Evolutionary conservation across 2,888 invertebrate genomes (phyloP).

Genomic region (Parnassius orleans): DNA sequence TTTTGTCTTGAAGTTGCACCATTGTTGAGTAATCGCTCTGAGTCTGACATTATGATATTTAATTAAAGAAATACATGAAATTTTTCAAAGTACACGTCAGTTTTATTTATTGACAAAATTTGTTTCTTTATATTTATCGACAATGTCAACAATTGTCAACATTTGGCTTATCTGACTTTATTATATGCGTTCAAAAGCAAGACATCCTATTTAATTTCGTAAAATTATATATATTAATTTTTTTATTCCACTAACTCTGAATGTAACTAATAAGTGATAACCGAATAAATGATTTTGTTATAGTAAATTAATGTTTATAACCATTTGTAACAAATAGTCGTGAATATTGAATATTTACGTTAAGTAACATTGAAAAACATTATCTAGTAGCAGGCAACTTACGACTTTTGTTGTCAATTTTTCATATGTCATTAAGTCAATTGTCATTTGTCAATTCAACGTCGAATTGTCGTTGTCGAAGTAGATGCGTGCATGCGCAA

Average conservation of each 20-base stretch:
- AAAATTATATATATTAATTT: no score
- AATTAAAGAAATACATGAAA: constrained; percentile 12
- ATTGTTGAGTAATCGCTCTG: constrained; percentile 47
- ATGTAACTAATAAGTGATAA: no score
- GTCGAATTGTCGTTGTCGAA: constrained; percentile 1
- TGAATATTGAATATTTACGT: no score
- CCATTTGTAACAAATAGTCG: no score
- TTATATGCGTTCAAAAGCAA: constrained; percentile 11
- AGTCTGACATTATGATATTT: constrained; percentile 49
- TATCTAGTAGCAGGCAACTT: constrained; percentile 7
- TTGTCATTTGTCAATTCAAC: constrained; percentile 7
- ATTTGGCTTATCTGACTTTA: background rate
- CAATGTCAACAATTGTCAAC: background rate
- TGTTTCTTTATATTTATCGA: constrained; percentile 18
- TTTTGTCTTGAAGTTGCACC: constrained; percentile 37
- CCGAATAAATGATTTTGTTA: no score
- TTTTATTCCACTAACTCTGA: no score
- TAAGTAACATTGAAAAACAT: background rate
- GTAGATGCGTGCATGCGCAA: constrained; percentile 54
- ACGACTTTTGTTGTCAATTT: constrained; percentile 9
- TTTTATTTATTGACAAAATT: constrained; percentile 47
- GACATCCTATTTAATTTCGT: background rate
- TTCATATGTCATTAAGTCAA: constrained; percentile 17
- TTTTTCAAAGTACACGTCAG: constrained; percentile 66
- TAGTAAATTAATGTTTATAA: background rate